Conservation (phyloP, 2,888 invertebrate species). For the Drosophila nigritarsus region DNA sequence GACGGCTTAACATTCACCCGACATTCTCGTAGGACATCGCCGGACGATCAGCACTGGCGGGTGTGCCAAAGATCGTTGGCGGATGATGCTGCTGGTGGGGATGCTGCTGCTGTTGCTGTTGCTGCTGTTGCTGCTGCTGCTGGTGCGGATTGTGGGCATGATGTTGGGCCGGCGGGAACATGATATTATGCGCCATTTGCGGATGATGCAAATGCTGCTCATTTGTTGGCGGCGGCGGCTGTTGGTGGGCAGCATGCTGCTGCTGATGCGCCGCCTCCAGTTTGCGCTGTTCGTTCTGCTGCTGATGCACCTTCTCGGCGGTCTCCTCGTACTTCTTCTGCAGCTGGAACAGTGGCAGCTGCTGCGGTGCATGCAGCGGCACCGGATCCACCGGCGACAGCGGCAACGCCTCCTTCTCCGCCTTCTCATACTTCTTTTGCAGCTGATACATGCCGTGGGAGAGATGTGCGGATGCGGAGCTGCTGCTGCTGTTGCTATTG, state of each 20-base stretch:
- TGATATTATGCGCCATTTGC: conserved; percentile 84
- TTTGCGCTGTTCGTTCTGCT: conserved; percentile 83
- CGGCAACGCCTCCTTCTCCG: conserved; percentile 81
- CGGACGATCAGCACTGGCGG: conserved; percentile 80
- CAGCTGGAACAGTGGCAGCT: conserved; percentile 82
- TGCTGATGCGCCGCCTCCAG: conserved; percentile 81
- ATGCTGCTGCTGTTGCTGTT: conserved; percentile 63
- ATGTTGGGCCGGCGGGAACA: conserved; percentile 83
- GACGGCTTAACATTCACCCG: conserved; percentile 83
- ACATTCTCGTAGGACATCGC: conserved; percentile 84
- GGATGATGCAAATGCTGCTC: conserved; percentile 84
- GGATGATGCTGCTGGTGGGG: conserved; percentile 75
- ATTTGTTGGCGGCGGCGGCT: conserved; percentile 83
- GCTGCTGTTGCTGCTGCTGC: conserved; percentile 76
- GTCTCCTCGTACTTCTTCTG: conserved; percentile 83
- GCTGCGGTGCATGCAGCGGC: conserved; percentile 79
- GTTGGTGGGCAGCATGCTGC: conserved; percentile 78
- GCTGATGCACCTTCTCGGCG: conserved; percentile 82
- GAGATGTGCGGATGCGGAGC: conserved; percentile 68
- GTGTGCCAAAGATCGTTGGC: conserved; percentile 79
- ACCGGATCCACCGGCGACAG: conserved; percentile 81
- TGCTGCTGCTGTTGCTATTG: conserved; percentile 64
- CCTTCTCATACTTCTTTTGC: conserved; percentile 83
- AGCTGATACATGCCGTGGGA: conserved; percentile 84
- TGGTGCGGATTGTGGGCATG: conserved; percentile 82